Conservation (phyloP, 2,888 invertebrate genomes). For the Ectemnius lituratus region DNA sequence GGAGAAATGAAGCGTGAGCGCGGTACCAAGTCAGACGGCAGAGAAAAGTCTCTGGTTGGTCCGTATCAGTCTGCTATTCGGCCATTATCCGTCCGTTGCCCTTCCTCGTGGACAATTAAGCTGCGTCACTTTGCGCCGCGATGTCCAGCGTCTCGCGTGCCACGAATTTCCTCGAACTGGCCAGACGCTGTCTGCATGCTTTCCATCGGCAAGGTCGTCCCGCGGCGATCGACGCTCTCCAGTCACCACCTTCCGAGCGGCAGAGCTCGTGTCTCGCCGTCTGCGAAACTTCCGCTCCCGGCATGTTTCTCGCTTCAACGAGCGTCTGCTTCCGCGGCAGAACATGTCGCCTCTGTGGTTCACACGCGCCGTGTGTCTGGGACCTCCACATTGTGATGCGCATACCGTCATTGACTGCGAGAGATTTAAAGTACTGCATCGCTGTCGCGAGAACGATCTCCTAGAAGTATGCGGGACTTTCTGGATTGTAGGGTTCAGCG, state of each 20-base stretch:
- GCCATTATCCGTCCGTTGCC: constrained; percentile 56
- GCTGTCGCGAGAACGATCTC: no score
- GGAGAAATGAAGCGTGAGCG: constrained; percentile 28
- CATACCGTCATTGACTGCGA: no score
- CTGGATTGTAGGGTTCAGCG: no score
- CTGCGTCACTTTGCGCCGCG: constrained; percentile 45
- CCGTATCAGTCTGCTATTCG: constrained; percentile 39
- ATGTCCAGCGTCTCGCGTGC: constrained; percentile 56
- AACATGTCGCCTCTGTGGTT: no score
- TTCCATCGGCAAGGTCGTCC: constrained; percentile 70
- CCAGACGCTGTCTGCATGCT: constrained; percentile 71
- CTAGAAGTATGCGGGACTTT: no score
- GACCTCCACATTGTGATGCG: no score
- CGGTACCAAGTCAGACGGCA: constrained; percentile 17
- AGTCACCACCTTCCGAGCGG: constrained; percentile 68
- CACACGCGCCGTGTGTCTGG: no score
- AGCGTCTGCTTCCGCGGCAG: constrained; percentile 57
- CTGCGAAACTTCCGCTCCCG: constrained; percentile 68
- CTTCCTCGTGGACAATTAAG: constrained; percentile 49
- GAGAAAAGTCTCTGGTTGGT: constrained; percentile 23
- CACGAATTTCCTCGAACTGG: constrained; percentile 69
- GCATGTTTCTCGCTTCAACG: constrained; percentile 65
- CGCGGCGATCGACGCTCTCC: constrained; percentile 49
- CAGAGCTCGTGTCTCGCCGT: constrained; percentile 52
- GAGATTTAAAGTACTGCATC: no score